phyloP scores from a whole-genome alignment of 2,113 vertebrate genomes.

The Nerophis lumbriciformis region DNA sequence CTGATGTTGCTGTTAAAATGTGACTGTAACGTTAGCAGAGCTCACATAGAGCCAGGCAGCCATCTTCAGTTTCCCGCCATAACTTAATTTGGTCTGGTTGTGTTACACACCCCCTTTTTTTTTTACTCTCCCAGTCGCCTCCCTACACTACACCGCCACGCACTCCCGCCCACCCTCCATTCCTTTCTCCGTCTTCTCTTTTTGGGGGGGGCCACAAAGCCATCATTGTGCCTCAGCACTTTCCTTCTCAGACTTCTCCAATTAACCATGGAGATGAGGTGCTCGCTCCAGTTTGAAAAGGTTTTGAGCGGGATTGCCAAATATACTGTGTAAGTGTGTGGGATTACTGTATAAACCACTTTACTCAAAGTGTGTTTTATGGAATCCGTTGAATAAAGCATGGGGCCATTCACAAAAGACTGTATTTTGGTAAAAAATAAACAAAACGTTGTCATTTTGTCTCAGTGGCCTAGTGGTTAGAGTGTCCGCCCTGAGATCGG shows the following conservation, averaged over 20 bases:
- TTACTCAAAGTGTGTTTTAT: not conserved
- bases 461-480: too few relatives aligned
- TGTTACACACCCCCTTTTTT: conserved; percentile 39
- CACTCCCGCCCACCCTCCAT: not conserved
- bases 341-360: not conserved
- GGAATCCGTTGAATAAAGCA: not conserved
- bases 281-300: conserved; percentile 41
- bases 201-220: conserved; percentile 75
- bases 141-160: not conserved
- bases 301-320: conserved; percentile 30
- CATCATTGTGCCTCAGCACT: conserved; percentile 75
- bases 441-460: not conserved
- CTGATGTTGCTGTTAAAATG: not conserved
- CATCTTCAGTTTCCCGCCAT: conserved; percentile 73
- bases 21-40: conserved; percentile 38
- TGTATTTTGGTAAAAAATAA: not conserved
- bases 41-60: conserved; percentile 62
- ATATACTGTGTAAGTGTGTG: conserved; percentile 7
- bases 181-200: conserved; percentile 51
- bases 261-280: conserved; percentile 74
- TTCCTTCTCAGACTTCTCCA: conserved; percentile 73
- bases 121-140: conserved; percentile 6
- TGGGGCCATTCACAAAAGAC: too few relatives aligned
- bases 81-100: conserved; percentile 79
- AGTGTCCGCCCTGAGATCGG: too few relatives aligned